These are phyloP conservation scores for Tribolium freemani DNA, from an alignment of 2,888 invertebrate genomes.

Conservation along the genomic window DNA sequence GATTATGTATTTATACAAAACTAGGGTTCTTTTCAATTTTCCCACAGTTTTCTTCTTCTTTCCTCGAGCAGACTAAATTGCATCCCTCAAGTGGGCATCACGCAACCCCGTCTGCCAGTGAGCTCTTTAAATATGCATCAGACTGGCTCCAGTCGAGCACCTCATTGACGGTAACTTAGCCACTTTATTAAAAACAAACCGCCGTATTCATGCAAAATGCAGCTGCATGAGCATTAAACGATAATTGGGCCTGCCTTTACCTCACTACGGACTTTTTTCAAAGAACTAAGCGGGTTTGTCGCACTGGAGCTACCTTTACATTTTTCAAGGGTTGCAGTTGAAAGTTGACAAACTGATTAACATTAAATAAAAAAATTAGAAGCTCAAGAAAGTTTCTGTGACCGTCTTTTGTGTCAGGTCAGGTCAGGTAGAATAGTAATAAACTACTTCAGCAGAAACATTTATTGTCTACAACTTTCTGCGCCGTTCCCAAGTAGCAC, in stretches of 20 bases:
- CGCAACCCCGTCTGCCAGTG: slow-evolving; percentile 48
- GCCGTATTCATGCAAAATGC: slow-evolving; percentile 25
- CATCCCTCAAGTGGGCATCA: slow-evolving; percentile 53
- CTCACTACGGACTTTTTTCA: background rate
- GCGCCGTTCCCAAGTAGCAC: too few species aligned
- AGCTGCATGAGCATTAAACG: slow-evolving; percentile 12
- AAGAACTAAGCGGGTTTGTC: slow-evolving; percentile 6
- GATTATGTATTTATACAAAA: slow-evolving; percentile 54
- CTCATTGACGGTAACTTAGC: slow-evolving; percentile 33
- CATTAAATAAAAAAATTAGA: too few species aligned
- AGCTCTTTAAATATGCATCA: slow-evolving; percentile 42
- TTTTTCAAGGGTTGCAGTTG: slow-evolving; percentile 5
- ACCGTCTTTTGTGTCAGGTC: background rate
- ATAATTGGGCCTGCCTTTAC: slow-evolving; percentile 16
- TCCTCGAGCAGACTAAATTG: slow-evolving; percentile 52
- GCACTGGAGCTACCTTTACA: slow-evolving; percentile 2
- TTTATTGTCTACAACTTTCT: background rate
- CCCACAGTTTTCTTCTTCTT: slow-evolving; percentile 55
- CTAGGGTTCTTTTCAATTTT: slow-evolving; percentile 58
- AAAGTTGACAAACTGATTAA: background rate
- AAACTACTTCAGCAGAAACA: background rate
- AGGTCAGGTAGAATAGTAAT: background rate
- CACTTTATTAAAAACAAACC: slow-evolving; percentile 42
- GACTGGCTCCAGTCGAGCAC: slow-evolving; percentile 41
- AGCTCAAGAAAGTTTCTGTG: too few species aligned